phyloP scores from a whole-genome alignment of 2,113 vertebrate species.

The Bolborhynchus lineola region DNA sequence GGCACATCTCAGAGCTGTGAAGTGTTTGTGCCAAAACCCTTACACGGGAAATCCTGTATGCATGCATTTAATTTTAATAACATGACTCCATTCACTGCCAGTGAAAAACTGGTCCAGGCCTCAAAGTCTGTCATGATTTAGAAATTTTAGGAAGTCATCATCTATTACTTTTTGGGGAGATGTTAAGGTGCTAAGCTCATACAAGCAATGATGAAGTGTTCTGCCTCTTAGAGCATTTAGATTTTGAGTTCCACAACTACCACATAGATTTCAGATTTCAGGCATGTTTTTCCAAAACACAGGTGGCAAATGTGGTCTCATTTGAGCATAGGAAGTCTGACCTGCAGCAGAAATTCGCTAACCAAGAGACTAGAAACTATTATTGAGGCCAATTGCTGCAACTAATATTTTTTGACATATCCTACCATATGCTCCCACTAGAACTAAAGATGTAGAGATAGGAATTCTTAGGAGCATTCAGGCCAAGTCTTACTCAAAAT shows the following conservation, averaged over 20 bases:
- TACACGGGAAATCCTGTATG: accelerated
- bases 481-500: not conserved
- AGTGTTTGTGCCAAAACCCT: not conserved
- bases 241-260: not conserved
- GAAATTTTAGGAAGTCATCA: not conserved
- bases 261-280: not conserved
- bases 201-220: not conserved
- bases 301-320: not conserved
- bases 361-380: not conserved
- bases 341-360: not conserved
- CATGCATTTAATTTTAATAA: not conserved
- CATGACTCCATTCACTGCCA: not conserved
- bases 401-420: not conserved
- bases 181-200: not conserved
- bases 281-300: not conserved
- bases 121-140: not conserved
- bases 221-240: not conserved
- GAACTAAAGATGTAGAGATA: not conserved
- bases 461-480: not conserved
- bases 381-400: not conserved
- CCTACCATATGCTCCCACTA: not conserved
- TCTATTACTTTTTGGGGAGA: not conserved
- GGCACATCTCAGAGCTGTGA: not conserved
- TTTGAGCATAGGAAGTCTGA: not conserved
- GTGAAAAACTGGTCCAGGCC: not conserved